Conservation (phyloP, 92 coral and sea anemone species). For the Micromussa lordhowensis region DNA sequence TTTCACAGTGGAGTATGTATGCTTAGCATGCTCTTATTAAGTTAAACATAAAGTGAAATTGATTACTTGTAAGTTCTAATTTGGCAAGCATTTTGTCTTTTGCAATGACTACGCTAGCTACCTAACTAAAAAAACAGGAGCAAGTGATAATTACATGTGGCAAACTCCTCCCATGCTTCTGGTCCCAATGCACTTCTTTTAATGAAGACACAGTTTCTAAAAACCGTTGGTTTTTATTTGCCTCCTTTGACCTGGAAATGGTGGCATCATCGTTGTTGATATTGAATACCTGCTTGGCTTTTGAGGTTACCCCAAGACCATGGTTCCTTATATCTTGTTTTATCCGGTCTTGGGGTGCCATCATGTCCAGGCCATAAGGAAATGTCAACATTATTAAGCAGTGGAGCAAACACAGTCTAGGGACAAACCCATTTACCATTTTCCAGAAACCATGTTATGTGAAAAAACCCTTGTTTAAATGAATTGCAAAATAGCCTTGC, state of each 20-base stretch:
- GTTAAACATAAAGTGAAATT: no score
- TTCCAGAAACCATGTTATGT: no score
- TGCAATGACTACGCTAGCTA: no score
- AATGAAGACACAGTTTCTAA: background rate
- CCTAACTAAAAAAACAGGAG: no score
- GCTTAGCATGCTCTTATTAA: no score
- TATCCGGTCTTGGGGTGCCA: background rate
- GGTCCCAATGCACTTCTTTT: background rate
- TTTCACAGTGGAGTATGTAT: no score
- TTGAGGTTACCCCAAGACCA: background rate
- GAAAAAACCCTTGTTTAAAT: no score
- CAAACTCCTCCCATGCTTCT: constrained; percentile 12
- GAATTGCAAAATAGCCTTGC: no score
- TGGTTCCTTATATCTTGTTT: background rate
- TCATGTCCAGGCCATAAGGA: background rate
- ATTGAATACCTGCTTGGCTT: background rate
- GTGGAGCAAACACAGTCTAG: background rate
- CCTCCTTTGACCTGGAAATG: background rate
- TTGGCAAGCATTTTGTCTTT: no score
- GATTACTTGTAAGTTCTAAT: no score
- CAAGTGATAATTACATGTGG: background rate
- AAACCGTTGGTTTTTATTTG: background rate
- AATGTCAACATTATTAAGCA: background rate
- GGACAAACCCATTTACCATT: background rate
- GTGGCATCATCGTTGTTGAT: no score